A percentile compares a stretch with the other conserved stretches of the same genome.
Evolutionary conservation across 2,888 invertebrate genomes (phyloP).

Genomic region (Sialis lutaria): DNA sequence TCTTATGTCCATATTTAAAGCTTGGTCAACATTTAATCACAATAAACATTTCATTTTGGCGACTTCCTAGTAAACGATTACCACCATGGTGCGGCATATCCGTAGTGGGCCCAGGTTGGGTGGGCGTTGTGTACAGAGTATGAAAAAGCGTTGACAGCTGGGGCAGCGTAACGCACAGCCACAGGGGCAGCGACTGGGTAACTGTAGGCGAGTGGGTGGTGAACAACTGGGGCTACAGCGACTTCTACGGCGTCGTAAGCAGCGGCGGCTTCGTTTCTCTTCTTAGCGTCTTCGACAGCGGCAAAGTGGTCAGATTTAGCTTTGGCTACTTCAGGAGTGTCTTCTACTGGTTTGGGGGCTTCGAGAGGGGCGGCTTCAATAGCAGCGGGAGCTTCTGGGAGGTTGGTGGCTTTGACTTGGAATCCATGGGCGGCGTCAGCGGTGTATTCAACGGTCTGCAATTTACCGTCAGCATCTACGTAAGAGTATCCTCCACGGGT

Average conservation of each 20-base stretch:
- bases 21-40: no score
- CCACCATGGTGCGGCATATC: no score
- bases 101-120: no score
- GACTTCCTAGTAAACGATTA: no score
- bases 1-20: no score
- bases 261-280: constrained; percentile 9
- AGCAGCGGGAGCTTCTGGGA: constrained; percentile 26
- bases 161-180: neutral
- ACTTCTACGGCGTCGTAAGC: constrained; percentile 2
- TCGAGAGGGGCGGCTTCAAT: constrained; percentile 16
- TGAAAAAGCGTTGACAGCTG: no score
- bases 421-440: constrained; percentile 38
- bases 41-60: no score
- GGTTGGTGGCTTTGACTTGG: constrained; percentile 40
- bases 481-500: constrained; percentile 43
- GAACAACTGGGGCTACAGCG: neutral
- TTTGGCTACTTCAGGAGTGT: constrained; percentile 28
- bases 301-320: constrained; percentile 25
- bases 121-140: no score
- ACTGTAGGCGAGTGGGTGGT: neutral
- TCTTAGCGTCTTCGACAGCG: constrained; percentile 21
- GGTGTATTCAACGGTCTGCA: constrained; percentile 39
- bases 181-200: neutral
- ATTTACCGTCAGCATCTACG: constrained; percentile 36
- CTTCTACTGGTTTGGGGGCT: constrained; percentile 19